These are phyloP conservation scores for Petrocephalus microphthalmus DNA, from an alignment of 2,113 vertebrate species.

Conservation along the genomic window DNA sequence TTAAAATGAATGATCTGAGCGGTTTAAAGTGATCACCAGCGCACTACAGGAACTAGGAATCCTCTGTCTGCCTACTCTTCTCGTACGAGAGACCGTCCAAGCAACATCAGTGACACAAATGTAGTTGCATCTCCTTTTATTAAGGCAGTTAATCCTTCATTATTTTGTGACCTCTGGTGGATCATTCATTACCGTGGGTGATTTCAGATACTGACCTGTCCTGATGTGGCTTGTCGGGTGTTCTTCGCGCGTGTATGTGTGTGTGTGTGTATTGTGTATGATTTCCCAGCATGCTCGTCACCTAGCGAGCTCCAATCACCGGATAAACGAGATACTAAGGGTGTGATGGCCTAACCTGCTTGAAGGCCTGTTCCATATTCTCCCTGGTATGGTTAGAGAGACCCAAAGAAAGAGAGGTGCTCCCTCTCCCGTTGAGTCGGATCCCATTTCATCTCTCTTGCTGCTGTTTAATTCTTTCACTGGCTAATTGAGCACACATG, in stretches of 20 bases:
- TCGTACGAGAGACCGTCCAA: background rate
- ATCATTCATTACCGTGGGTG: background rate
- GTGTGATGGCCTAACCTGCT: background rate
- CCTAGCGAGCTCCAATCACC: background rate
- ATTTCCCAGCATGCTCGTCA: background rate
- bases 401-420: background rate
- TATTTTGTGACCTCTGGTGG: background rate
- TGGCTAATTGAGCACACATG: conserved; percentile 10
- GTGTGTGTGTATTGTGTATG: background rate
- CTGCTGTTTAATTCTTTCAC: background rate
- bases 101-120: background rate
- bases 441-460: background rate
- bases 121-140: background rate
- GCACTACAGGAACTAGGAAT: background rate
- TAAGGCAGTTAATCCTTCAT: background rate
- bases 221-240: background rate
- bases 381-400: background rate
- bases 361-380: background rate
- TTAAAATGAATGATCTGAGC: background rate
- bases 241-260: background rate
- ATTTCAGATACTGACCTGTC: background rate
- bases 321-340: background rate
- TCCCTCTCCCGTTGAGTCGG: background rate
- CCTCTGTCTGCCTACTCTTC: background rate
- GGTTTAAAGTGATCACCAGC: background rate